These are phyloP conservation scores for Hipposideros armiger DNA, from an alignment of 2,113 vertebrate genomes.

Conservation along the genomic window DNA sequence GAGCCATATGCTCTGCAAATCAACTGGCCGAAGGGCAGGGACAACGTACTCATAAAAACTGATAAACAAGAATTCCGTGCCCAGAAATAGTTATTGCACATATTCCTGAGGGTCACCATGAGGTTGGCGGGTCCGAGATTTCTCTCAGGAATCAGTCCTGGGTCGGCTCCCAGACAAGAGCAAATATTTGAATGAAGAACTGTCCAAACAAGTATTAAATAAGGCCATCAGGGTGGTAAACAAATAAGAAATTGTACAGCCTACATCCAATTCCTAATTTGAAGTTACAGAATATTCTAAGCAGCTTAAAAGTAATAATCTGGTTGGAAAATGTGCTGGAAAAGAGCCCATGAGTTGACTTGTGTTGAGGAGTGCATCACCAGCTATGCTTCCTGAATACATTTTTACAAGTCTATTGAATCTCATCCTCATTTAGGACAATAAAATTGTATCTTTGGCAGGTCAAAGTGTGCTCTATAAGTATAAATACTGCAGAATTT, in stretches of 20 bases:
- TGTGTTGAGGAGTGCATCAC: not conserved
- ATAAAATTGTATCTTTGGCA: not conserved
- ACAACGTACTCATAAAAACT: not conserved
- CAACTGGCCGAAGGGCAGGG: not conserved
- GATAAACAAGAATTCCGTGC: not conserved
- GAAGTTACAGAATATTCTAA: not conserved
- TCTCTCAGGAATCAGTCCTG: not conserved
- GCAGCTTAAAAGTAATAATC: not conserved
- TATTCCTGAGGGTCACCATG: not conserved
- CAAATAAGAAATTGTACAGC: not conserved
- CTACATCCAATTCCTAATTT: not conserved
- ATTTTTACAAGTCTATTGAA: not conserved
- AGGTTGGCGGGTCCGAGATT: not conserved
- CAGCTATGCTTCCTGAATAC: not conserved
- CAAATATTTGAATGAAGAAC: constrained; percentile 22
- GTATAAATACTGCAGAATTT: not conserved
- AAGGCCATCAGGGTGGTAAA: not conserved
- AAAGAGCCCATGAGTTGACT: not conserved
- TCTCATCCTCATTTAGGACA: not conserved
- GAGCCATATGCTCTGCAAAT: not conserved
- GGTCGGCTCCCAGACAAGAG: not conserved
- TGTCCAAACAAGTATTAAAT: not conserved
- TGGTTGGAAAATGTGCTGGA: not conserved
- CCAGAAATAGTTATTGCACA: not conserved
- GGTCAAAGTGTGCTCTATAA: not conserved